Base-by-base conservation (phyloP, 2,113 vertebrate species). In the Myiagra hebetior region DNA sequence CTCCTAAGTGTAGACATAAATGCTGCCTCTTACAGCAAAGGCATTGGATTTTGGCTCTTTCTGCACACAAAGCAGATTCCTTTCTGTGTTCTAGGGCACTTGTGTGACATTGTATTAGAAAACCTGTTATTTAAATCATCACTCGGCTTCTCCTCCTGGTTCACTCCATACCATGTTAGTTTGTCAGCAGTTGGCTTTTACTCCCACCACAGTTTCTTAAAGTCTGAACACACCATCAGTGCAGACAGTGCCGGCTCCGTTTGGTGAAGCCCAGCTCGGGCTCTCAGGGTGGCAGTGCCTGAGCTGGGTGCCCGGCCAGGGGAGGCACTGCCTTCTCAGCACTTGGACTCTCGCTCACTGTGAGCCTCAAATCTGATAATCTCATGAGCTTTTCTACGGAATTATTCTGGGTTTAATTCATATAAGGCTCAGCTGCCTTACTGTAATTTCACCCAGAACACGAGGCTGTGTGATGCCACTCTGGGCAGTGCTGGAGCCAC, bases 231-330 rank as follows among this genome's bases (percentile, higher is more conserved):
- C 0, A 3, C 0, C 28, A 6, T 1, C 1, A 1, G 15, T 28
- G 41, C 24, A 10, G 2, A 9, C 2, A 8, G 46, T 69, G 9
- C 14, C 2, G 39, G 31, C 7, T 0, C 0, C 5, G 2, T 10
- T 33, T 4, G 5, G 1, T 2, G 21, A 47, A 6, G 9, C 6
- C 0, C 37, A n/a, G 49, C 46, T 17, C 0, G 0, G 14, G 20
- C 3, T 28, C 53, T 21, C 33, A 8, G 52, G 49, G 24, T 0
- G 2, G 3, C 57, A 13, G 13, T 6, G 4, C 28, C 63, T 4
- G 6, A 2, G 84, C 81, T 17, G 1, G 2, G 26, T 4, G 46
- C 7, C 3, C 8, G 15, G 33, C 47, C 1, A 0, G 2, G 4
- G 24, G 9, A 56, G 31, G 33, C 9, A 4, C 10, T 5, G 86